Conservation (phyloP, 2,797 vertebrate genomes). For the Poeciliopsis infans region DNA sequence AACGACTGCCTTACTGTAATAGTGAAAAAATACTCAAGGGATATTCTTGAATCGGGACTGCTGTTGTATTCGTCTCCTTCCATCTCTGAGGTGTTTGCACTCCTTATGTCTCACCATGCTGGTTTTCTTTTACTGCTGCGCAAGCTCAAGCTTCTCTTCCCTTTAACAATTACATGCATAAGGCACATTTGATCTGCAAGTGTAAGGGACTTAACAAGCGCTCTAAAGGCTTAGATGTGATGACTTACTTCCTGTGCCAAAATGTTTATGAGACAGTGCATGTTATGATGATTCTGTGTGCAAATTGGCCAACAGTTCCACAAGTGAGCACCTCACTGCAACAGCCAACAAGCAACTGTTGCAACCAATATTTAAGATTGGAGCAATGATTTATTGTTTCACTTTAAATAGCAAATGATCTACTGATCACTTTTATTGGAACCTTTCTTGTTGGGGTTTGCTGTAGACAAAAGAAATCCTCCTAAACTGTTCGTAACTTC, state of each 20-base stretch:
- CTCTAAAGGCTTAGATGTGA: conserved; percentile 11
- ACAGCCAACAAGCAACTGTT: conserved; percentile 13
- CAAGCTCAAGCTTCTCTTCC: conserved; percentile 13
- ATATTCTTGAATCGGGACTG: conserved; percentile 34
- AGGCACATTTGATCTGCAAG: conserved; percentile 30
- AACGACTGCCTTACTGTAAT: conserved; percentile 40
- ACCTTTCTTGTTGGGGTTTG: not conserved
- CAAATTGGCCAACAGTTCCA: conserved; percentile 24
- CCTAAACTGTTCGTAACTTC: not conserved
- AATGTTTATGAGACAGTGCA: conserved; percentile 25
- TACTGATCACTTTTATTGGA: not conserved
- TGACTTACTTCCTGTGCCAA: conserved; percentile 8
- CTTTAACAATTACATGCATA: conserved; percentile 12
- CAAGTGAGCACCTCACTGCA: conserved; percentile 13
- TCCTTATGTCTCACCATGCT: conserved; percentile 15
- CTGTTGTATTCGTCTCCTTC: conserved; percentile 23
- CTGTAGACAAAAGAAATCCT: conserved; percentile 6
- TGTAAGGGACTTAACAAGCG: not conserved
- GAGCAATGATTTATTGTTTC: conserved; percentile 11
- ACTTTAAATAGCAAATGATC: not conserved
- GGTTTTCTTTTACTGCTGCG: conserved; percentile 4
- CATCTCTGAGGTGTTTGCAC: conserved; percentile 25
- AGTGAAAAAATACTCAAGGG: conserved; percentile 41
- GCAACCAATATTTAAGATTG: not conserved
- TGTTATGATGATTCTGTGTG: conserved; percentile 17